A percentile compares a stretch with the other conserved stretches of the same genome.
phyloP scores from a whole-genome alignment of 1,140 invertebrate species.

The Lepeophtheirus salmonis region DNA sequence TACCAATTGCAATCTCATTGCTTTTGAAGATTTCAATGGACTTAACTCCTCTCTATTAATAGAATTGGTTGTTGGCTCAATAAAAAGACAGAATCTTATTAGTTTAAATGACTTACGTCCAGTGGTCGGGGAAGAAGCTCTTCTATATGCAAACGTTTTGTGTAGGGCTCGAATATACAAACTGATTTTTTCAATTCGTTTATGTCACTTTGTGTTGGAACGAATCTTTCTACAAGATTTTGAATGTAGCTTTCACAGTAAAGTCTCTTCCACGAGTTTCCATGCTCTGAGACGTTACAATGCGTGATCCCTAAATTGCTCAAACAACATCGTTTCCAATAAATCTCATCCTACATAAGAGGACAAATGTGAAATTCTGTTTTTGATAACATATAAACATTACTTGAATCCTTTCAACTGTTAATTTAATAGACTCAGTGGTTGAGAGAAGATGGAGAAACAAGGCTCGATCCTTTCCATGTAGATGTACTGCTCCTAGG shows the following conservation, averaged over 20 bases:
- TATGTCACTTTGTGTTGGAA: background rate
- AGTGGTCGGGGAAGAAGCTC: background rate
- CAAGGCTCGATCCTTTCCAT: background rate
- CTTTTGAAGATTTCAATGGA: no score
- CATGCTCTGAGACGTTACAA: background rate
- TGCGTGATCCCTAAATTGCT: background rate
- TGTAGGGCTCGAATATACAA: background rate
- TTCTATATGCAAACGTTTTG: background rate
- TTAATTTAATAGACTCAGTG: background rate
- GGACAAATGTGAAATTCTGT: background rate
- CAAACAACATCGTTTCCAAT: background rate
- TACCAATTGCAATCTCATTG: no score
- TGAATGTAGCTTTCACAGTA: background rate
- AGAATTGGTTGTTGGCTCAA: no score
- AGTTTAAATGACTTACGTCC: no score
- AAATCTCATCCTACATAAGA: background rate
- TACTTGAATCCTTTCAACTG: background rate
- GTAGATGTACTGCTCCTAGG: background rate
- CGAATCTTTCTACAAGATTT: background rate
- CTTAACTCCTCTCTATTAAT: no score
- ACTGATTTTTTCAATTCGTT: background rate
- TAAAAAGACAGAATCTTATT: no score
- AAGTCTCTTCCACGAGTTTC: background rate
- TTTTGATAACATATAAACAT: no score
- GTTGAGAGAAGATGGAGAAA: background rate